Conservation (phyloP, 2,888 invertebrate genomes). For the Luperina testacea region DNA sequence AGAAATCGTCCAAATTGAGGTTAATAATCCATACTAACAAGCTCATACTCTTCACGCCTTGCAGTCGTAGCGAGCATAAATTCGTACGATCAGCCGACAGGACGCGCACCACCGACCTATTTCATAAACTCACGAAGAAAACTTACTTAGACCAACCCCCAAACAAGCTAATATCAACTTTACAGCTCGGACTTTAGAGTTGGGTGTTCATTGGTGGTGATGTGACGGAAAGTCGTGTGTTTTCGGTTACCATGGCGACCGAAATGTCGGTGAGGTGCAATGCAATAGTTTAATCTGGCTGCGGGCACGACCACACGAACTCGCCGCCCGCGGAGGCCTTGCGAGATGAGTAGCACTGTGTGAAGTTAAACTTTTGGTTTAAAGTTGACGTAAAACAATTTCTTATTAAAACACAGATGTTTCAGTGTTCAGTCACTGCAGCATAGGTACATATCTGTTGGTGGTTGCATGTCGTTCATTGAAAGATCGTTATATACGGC, state of each 20-base stretch:
- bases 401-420: neutral
- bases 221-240: slow-evolving; percentile 74
- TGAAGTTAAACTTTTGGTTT: slow-evolving; percentile 48
- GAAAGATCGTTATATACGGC: no score
- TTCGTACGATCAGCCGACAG: slow-evolving; percentile 78
- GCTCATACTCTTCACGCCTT: slow-evolving; percentile 67
- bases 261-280: slow-evolving; percentile 85
- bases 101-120: slow-evolving; percentile 75
- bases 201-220: slow-evolving; percentile 35
- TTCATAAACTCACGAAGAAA: slow-evolving; percentile 77
- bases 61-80: slow-evolving; percentile 65
- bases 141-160: slow-evolving; percentile 57
- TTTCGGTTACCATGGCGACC: slow-evolving; percentile 86
- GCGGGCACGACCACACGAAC: slow-evolving; percentile 85
- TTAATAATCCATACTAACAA: slow-evolving; percentile 55
- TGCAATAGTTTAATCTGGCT: slow-evolving; percentile 86
- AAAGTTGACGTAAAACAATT: neutral
- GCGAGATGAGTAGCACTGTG: slow-evolving; percentile 69
- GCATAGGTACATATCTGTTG: neutral
- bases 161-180: slow-evolving; percentile 27
- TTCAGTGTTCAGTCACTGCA: neutral
- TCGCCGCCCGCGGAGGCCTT: slow-evolving; percentile 82
- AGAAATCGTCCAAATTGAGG: slow-evolving; percentile 21
- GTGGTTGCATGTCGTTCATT: neutral
- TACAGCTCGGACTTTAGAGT: slow-evolving; percentile 21